Evolutionary conservation across 2,797 vertebrate genomes (phyloP).

Genomic region (Simalia tracyae): DNA sequence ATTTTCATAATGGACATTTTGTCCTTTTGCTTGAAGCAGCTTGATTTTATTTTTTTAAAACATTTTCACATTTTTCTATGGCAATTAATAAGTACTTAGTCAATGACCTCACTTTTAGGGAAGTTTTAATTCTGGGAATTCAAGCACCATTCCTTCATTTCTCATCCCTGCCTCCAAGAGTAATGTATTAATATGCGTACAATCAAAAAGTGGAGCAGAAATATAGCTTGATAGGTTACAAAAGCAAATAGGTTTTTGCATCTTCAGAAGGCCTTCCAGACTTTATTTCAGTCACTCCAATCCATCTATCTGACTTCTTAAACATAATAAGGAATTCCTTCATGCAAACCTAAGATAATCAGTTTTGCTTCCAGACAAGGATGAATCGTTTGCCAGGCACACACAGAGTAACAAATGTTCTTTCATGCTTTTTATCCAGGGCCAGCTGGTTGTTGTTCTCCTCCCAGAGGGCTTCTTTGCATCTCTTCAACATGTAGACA

Average conservation of each 20-base stretch:
- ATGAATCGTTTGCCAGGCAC: neutral
- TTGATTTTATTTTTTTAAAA: slow-evolving; percentile 71
- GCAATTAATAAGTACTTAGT: slow-evolving; percentile 76
- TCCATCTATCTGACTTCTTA: neutral
- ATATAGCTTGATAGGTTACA: neutral
- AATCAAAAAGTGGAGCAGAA: neutral
- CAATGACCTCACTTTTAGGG: slow-evolving; percentile 76
- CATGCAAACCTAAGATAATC: neutral
- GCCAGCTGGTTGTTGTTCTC: neutral
- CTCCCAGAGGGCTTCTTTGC: neutral
- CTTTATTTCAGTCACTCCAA: no score
- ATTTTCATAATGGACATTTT: slow-evolving; percentile 61
- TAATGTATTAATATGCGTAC: neutral
- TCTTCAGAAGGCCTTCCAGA: neutral
- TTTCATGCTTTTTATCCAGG: neutral
- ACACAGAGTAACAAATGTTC: neutral
- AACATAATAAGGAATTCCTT: neutral
- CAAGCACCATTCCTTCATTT: slow-evolving; percentile 60
- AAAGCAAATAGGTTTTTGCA: neutral
- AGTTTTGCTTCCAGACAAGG: neutral
- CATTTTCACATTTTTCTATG: slow-evolving; percentile 76
- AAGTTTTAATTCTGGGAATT: slow-evolving; percentile 62
- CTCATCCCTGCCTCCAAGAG: slow-evolving; percentile 44
- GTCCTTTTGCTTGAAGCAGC: slow-evolving; percentile 67
- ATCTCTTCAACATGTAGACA: neutral